A percentile compares a stretch with the other conserved stretches of the same genome.
These are phyloP conservation scores for Gymnorhina tibicen DNA, from an alignment of 2,113 vertebrate species.

Conservation along the genomic window DNA sequence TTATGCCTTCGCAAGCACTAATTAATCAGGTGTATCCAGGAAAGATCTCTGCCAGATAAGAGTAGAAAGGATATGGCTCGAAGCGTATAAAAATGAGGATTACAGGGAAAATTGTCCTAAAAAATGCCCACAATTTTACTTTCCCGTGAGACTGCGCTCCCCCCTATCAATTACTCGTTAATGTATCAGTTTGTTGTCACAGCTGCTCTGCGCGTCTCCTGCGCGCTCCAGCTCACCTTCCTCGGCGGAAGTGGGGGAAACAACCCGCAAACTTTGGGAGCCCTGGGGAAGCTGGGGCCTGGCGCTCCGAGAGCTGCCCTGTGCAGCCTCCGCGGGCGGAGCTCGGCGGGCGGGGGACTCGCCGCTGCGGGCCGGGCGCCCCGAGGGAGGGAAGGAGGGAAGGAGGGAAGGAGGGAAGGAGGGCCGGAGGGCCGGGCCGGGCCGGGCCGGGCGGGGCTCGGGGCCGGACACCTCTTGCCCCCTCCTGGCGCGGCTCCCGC, in stretches of 20 bases:
- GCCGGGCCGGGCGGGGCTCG: background rate
- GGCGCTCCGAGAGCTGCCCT: background rate
- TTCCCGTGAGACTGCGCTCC: background rate
- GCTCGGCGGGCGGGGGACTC: background rate
- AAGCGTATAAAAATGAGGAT: background rate
- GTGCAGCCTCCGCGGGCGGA: background rate
- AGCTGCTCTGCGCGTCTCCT: background rate
- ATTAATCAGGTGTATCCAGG: background rate
- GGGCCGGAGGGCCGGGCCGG: no score
- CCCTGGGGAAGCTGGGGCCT: rapidly evolving
- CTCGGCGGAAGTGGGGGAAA: background rate
- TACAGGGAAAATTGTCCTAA: background rate
- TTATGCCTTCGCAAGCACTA: background rate
- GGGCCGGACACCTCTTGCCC: background rate
- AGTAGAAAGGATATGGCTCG: background rate
- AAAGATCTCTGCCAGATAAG: background rate
- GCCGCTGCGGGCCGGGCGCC: background rate
- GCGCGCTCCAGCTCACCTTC: background rate
- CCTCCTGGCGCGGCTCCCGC: background rate
- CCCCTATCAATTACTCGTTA: background rate
- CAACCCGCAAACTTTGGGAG: rapidly evolving
- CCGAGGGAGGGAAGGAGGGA: no score
- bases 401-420: no score
- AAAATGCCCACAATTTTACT: background rate
- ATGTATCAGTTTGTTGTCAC: background rate